Conservation (phyloP, 2,888 invertebrate genomes). For the Stenoptilia bipunctidactyla region DNA sequence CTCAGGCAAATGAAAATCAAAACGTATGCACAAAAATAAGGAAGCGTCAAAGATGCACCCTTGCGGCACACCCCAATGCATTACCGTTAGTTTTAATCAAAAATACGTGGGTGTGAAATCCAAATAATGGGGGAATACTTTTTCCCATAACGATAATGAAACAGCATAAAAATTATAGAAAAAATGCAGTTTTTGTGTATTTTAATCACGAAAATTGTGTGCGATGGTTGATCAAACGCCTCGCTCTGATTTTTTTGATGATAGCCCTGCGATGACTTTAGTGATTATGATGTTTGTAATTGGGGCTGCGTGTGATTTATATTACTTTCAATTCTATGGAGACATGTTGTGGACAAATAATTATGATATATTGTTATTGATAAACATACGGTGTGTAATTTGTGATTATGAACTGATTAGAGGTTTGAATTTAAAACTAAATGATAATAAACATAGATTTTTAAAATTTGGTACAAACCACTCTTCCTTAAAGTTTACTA, state of each 20-base stretch:
- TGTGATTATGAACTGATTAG: too few relatives aligned
- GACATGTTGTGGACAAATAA: too few relatives aligned
- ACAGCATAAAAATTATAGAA: constrained; percentile 43
- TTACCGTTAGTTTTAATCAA: constrained; percentile 60
- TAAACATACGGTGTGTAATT: too few relatives aligned
- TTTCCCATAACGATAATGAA: constrained; percentile 68
- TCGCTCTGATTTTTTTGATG: neutral
- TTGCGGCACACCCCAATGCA: constrained; percentile 49
- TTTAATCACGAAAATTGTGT: constrained; percentile 48
- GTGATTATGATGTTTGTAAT: constrained; percentile 33
- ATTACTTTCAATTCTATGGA: constrained; percentile 3
- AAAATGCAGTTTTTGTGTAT: constrained; percentile 40
- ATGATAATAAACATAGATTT: too few relatives aligned
- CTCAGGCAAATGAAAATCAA: too few relatives aligned
- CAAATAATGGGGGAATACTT: constrained; percentile 50
- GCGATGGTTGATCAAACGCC: constrained; percentile 30
- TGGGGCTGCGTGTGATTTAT: constrained; percentile 20
- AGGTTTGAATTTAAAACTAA: too few relatives aligned
- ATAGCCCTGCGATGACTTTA: constrained; percentile 27
- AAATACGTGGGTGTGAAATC: constrained; percentile 63
- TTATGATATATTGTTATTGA: too few relatives aligned
- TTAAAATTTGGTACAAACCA: too few relatives aligned
- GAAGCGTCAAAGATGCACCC: constrained; percentile 45
- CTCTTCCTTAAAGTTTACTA: too few relatives aligned
- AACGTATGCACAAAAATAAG: constrained; percentile 26